These are phyloP conservation scores for Dipodomys ordii DNA, from an alignment of 2,113 vertebrate genomes.

Conservation along the genomic window DNA sequence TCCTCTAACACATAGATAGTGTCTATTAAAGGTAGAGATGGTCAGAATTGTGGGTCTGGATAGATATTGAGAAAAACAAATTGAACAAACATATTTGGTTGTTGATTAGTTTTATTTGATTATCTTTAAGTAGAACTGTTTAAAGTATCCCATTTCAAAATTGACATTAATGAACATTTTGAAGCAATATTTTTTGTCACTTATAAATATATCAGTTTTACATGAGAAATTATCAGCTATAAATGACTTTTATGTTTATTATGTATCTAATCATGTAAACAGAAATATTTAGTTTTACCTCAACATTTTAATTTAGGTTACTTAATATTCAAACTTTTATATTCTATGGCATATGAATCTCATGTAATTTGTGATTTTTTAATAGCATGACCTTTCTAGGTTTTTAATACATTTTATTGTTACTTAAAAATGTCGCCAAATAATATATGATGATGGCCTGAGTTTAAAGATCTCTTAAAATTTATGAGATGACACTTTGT, in stretches of 20 bases:
- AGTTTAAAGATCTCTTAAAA: neutral
- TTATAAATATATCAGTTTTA: no score
- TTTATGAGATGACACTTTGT: neutral
- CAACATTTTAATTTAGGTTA: neutral
- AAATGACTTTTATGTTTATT: neutral
- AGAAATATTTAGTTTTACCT: neutral
- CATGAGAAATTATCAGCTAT: neutral
- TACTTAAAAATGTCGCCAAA: constrained; percentile 31
- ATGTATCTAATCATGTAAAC: neutral
- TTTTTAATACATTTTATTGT: neutral
- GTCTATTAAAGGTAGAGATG: neutral
- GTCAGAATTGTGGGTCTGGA: neutral
- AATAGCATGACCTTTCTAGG: neutral
- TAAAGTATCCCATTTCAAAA: neutral
- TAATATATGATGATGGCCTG: neutral
- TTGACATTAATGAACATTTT: neutral
- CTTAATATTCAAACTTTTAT: neutral
- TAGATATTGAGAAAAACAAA: neutral
- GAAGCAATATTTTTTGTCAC: neutral
- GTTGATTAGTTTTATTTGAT: no score
- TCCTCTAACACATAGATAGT: neutral
- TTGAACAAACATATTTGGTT: neutral
- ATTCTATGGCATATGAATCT: neutral
- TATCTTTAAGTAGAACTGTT: neutral
- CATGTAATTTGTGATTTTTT: constrained; percentile 23